Percentiles rank a stretch among this genome's conserved stretches.
Evolutionary conservation across 2,113 vertebrate genomes (phyloP).

Genomic region (Forbesichthys papilliferus): DNA sequence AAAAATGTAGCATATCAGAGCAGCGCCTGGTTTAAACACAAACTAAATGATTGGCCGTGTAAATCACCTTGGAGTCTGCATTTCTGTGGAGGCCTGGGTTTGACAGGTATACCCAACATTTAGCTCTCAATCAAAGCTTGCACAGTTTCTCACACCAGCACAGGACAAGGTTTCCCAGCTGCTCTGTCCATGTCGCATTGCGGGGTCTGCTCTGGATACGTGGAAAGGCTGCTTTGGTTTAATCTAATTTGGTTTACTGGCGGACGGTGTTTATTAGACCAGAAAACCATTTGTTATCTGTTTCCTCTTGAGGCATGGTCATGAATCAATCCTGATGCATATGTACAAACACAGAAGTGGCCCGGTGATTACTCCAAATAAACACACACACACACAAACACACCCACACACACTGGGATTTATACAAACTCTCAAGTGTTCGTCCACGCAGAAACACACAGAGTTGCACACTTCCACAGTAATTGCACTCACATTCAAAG

Average conservation of each 20-base stretch:
- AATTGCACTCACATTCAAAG: neutral
- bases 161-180: constrained; percentile 23
- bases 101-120: constrained; percentile 28
- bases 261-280: constrained; percentile 62
- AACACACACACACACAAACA: constrained; percentile 50
- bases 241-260: constrained; percentile 57
- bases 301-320: constrained; percentile 58
- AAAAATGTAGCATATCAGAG: constrained; percentile 23
- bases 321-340: constrained; percentile 64
- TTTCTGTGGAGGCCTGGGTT: constrained; percentile 32
- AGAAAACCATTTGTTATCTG: constrained; percentile 69
- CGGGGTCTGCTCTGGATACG: constrained; percentile 1
- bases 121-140: constrained; percentile 53
- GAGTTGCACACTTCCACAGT: neutral
- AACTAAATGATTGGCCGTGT: constrained; percentile 47
- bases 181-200: constrained; percentile 21
- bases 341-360: constrained; percentile 70
- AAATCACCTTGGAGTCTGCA: constrained; percentile 38
- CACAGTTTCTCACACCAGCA: constrained; percentile 19
- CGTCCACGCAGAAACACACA: neutral
- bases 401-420: neutral
- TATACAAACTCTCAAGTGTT: neutral
- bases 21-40: constrained; percentile 32
- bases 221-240: constrained; percentile 51
- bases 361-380: constrained; percentile 71